Base-by-base conservation (phyloP, 2,113 vertebrate species). In the Hippocampus zosterae region DNA sequence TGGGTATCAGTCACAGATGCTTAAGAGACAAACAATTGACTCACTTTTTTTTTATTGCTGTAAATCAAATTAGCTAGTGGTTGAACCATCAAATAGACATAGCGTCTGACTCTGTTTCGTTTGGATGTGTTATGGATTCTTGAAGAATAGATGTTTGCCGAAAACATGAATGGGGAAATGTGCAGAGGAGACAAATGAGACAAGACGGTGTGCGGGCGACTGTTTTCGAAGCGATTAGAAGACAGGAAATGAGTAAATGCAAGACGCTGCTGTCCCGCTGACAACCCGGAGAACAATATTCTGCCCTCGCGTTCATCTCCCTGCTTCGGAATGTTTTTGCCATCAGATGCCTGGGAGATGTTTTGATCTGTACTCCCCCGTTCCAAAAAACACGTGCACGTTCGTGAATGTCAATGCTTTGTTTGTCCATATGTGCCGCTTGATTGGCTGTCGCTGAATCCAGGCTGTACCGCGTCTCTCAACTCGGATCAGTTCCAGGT, bases 1-100 rank as follows among this genome's bases (percentile, higher is more conserved):
- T 80, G 84, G 80, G 72, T 71, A 84, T 87, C 81, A 70, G 71
- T 81, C 74, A 78, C 80, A 87, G 77, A 85, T 79, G 79, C 72
- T 86, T 79, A 77, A 74, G 66, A 85, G 70, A 69, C 33, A 73
- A 67, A 79, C 77, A 80, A 84, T 84, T 77, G 84, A 41, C 72
- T 27, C 67, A 81, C 71, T 80, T 80, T 65, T 80, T 46, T 75
- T 73, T 81, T 76, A 85, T 82, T 62, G 9, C 48, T 48, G 80
- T 74, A 65, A 81, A 83, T 84, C 72, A 65, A 71, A 80, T 80
- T 67, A 74, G 52, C 48, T 40, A 57, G 42, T 74, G 71, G 78
- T 75, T 74, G 68, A 81, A 78, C 73, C 3, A 60, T 71, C 68
- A 52, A 77, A 57, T 69, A 55, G 21, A 71, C 48, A 18, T 50